Percentiles rank a stretch among this genome's conserved stretches.
These are phyloP conservation scores for Serinus canaria DNA, from an alignment of 2,113 vertebrate genomes.

Conservation along the genomic window DNA sequence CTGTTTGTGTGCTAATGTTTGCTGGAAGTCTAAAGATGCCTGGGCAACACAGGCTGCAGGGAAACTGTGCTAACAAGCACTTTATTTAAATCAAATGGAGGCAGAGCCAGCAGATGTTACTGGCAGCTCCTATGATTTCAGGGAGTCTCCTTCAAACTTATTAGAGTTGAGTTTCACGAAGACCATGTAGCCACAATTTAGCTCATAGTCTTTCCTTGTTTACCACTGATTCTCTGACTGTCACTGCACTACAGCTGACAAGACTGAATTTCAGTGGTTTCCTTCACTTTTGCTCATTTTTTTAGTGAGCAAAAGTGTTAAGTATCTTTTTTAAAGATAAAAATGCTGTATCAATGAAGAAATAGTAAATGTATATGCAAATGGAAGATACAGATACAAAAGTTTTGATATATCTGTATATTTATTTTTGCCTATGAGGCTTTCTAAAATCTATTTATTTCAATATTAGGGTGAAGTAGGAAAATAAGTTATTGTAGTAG, in stretches of 20 bases:
- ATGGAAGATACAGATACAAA: background rate
- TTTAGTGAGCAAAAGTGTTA: background rate
- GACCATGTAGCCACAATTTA: background rate
- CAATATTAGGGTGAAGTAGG: background rate
- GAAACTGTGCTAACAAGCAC: background rate
- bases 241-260: background rate
- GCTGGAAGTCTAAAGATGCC: background rate
- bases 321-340: background rate
- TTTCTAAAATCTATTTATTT: slow-evolving; percentile 10
- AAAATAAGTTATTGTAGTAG: background rate
- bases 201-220: background rate
- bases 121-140: background rate
- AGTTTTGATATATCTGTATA: background rate
- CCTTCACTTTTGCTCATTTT: background rate
- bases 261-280: background rate
- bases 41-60: background rate
- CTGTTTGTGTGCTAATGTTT: background rate
- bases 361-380: background rate
- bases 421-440: background rate
- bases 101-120: background rate
- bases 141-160: background rate
- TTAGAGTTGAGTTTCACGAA: background rate
- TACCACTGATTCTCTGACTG: background rate
- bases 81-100: background rate
- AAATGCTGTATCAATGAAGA: background rate